Base-by-base conservation (phyloP, 2,888 invertebrate species). In the Rutpela maculata region DNA sequence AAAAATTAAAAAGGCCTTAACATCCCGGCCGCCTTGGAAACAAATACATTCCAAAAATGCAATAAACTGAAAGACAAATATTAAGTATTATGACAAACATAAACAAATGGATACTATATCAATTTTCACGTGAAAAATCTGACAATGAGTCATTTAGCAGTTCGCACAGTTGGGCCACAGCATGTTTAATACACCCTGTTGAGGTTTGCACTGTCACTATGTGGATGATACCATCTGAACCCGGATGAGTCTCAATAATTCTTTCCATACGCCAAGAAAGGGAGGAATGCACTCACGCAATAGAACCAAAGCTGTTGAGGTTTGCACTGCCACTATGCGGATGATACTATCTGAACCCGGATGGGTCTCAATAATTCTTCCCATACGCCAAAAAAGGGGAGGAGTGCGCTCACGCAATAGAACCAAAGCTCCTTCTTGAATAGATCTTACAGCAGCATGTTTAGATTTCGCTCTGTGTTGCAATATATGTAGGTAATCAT, bases 401-500 rank as follows among this genome's bases (percentile, higher is more conserved):
- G 38, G 38, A 38, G 59, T 72, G 4, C 43, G 55, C 43, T 78
- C 78, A 31, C 59, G 26, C 15, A 50, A 17, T 1, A 77, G 35
- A 15, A 78, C 63, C 5, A 78, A 26, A 17, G 67, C 15, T 59
- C 56, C 55, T 43, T 17, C 62, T 26, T 22, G 65, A 5, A 60
- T 60, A 17, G 31, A n/a, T 15, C 56, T 38, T 35, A n/a, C 59
- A 4, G 7, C 57, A 31, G 31, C 1, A 15, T 60, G 43, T 17
- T 74, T 67, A 79, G 78, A 81, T 59, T 82, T 81, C 6, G 19
- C 60, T 18, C 79, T 22, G 67, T 65, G 57, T 74, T 85, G 85
- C 0, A 87, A 78, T 0, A 71, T 35, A 0, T 75, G 70, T 6
- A 86, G 31, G 50, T 85, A 86, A 65, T 86, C 85, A n/a, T 26